phyloP scores from a whole-genome alignment of 1,140 invertebrate species.

The Drosophila eugracilis region DNA sequence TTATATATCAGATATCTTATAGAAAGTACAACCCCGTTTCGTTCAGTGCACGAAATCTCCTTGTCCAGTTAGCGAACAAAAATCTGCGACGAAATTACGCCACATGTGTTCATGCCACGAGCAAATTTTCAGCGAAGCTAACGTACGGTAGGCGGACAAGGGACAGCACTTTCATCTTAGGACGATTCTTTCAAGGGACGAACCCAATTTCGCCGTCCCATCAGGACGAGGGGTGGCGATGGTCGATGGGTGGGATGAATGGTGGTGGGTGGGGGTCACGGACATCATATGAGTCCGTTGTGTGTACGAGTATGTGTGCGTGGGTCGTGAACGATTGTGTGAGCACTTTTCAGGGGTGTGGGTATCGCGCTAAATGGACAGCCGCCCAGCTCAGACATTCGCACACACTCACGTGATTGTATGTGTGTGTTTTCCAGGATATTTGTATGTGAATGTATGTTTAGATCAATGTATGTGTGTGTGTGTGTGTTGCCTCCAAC shows the following conservation, averaged over 20 bases:
- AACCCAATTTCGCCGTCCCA: slow-evolving; percentile 74
- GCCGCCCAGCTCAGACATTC: slow-evolving; percentile 61
- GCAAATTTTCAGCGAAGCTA: slow-evolving; percentile 81
- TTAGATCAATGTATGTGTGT: slow-evolving; percentile 8
- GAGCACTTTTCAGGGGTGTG: slow-evolving; percentile 56
- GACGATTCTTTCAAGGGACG: slow-evolving; percentile 82
- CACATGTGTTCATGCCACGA: slow-evolving; percentile 83
- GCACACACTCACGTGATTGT: slow-evolving; percentile 34
- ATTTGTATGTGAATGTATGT: not conserved
- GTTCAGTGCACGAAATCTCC: slow-evolving; percentile 71
- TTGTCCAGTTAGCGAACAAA: slow-evolving; percentile 83
- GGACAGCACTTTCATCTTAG: slow-evolving; percentile 83
- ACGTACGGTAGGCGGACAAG: slow-evolving; percentile 74
- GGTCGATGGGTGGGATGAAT: slow-evolving; percentile 5
- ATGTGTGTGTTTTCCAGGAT: slow-evolving; percentile 16
- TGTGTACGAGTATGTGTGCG: slow-evolving; percentile 29
- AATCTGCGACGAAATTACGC: slow-evolving; percentile 83
- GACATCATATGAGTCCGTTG: slow-evolving; percentile 66
- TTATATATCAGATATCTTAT: too few species aligned
- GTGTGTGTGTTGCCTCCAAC: slow-evolving; percentile 37
- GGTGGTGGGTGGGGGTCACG: slow-evolving; percentile 56
- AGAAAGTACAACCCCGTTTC: not conserved
- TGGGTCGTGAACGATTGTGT: slow-evolving; percentile 61
- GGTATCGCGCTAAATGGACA: slow-evolving; percentile 76
- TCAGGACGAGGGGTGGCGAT: slow-evolving; percentile 19